Base-by-base conservation (phyloP, 2,797 vertebrate species). In the Gorsachius magnificus region DNA sequence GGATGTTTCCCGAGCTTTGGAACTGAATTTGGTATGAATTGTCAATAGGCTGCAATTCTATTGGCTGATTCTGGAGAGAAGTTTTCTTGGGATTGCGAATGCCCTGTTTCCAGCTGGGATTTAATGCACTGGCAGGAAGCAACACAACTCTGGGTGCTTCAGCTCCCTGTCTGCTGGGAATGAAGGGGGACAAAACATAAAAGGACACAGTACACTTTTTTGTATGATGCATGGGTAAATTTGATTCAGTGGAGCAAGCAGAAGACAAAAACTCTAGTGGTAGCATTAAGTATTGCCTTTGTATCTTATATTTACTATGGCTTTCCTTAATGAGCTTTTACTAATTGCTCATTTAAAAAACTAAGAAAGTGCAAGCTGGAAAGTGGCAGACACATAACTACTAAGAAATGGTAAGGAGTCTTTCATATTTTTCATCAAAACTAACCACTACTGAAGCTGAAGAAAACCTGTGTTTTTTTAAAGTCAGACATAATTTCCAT, bases 31-130 rank as follows among this genome's bases (percentile, higher is more conserved):
- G 9, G 5, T 56, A 35, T 20, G 26, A 48, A 63, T 38, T 45
- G 14, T 18, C 31, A 51, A 20, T 11, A 31, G 5, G 8, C 17
- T 80, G 11, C 26, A 60, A 53, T 4, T 48, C 13, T n/a, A 35
- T 43, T 18, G 41, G 16, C 10, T 64, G 45, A 56, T 63, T 79
- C 77, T 63, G 26, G 18, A 65, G 14, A 63, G 4, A 50, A 64
- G 0, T 29, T 48, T 28, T 66, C 15, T 26, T 5, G 5, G 5
- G 2, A 29, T 17, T 71, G 10, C 4, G 1, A 89, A 38, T 22
- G 16, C 63, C 21, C 38, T 50, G 11, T 60, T 91, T 78, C 35
- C 41, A 56, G 12, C 3, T 28, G 11, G 50, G 22, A 31, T 43
- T 1, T 31, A 80, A 53, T 22, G 8, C 10, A 11, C 7, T 57